Percentiles rank a stretch among this genome's conserved stretches.
Evolutionary conservation across 2,888 invertebrate species (phyloP).

Genomic region (Allygus modestus): DNA sequence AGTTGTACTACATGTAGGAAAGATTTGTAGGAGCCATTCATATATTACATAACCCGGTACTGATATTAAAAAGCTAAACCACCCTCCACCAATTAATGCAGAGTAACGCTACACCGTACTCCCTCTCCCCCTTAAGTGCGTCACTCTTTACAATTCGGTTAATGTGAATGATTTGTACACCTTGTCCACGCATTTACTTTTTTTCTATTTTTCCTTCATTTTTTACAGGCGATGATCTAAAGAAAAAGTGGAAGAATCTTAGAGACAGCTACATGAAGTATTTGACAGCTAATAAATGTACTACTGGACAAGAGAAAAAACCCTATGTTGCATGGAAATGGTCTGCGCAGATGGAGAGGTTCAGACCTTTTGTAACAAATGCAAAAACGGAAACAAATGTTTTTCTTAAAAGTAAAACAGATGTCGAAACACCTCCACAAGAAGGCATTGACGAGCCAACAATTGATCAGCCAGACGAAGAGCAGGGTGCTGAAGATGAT

Average conservation of each 20-base stretch:
- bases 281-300: neutral
- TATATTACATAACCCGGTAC: too few relatives aligned
- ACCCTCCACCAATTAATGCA: too few relatives aligned
- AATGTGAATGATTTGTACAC: too few relatives aligned
- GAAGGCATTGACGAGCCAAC: too few relatives aligned
- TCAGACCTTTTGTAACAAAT: constrained; percentile 27
- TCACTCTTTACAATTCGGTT: too few relatives aligned
- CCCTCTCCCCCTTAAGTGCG: too few relatives aligned
- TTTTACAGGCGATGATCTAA: constrained; percentile 15
- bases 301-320: constrained; percentile 31
- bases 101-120: too few relatives aligned
- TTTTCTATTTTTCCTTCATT: neutral
- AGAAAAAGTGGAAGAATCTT: constrained; percentile 43
- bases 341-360: constrained; percentile 13
- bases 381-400: neutral
- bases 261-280: constrained; percentile 26
- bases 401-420: neutral
- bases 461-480: neutral
- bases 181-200: too few relatives aligned
- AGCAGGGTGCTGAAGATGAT: neutral
- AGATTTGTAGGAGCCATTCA: neutral
- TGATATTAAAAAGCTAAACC: too few relatives aligned
- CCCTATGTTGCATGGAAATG: neutral
- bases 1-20: neutral
- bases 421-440: neutral